phyloP scores from a whole-genome alignment of 1,140 invertebrate species.

The Drosophila repleta region DNA sequence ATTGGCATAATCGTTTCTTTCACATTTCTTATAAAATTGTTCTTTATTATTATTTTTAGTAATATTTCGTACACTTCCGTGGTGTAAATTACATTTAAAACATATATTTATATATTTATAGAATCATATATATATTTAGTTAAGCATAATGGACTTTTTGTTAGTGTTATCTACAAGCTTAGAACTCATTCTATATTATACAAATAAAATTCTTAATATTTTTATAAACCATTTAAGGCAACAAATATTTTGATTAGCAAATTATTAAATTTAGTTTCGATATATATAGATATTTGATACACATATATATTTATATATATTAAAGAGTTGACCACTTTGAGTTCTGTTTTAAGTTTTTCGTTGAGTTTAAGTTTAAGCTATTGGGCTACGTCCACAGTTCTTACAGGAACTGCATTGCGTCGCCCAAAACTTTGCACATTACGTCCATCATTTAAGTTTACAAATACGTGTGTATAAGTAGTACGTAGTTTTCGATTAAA shows the following conservation, averaged over 20 bases:
- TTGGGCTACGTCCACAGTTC: constrained; percentile 39
- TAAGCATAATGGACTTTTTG: constrained; percentile 56
- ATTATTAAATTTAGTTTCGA: constrained; percentile 23
- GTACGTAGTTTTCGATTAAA: constrained; percentile 34
- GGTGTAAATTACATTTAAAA: constrained; percentile 68
- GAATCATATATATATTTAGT: constrained; percentile 6
- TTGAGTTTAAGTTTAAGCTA: constrained; percentile 45
- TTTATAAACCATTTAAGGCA: constrained; percentile 58
- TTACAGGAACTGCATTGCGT: neutral
- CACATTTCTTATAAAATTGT: constrained; percentile 64
- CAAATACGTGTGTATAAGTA: constrained; percentile 33
- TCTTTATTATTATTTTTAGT: constrained; percentile 58
- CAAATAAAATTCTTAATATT: constrained; percentile 21
- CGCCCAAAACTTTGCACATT: constrained; percentile 62
- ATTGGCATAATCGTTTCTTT: constrained; percentile 18
- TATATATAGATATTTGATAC: constrained; percentile 18
- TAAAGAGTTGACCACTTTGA: constrained; percentile 64
- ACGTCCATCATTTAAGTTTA: constrained; percentile 50
- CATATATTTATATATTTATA: neutral
- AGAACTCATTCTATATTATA: constrained; percentile 31
- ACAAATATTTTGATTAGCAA: constrained; percentile 67
- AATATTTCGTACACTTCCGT: constrained; percentile 58
- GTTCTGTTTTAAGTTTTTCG: constrained; percentile 40
- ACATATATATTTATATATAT: constrained; percentile 17
- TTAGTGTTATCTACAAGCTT: constrained; percentile 51